Base-by-base conservation (phyloP, 2,113 vertebrate species). In the Tursiops truncatus region DNA sequence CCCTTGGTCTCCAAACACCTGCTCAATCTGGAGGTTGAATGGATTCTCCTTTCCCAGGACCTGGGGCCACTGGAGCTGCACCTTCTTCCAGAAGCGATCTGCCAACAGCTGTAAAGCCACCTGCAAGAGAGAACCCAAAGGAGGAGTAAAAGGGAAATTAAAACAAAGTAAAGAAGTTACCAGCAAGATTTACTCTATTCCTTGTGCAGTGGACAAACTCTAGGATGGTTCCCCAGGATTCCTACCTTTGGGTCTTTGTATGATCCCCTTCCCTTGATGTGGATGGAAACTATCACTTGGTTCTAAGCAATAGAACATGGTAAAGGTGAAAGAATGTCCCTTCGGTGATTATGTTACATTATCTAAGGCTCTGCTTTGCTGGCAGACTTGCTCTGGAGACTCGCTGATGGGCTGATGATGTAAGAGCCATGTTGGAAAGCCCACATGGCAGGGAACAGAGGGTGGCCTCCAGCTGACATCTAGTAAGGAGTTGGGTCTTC, bases 41-140 rank as follows among this genome's bases (percentile, higher is more conserved):
- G 98, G 98, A 79, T 99, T 99, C 95, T 98, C 98, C 94, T 98
- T 98, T 68, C 99, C 99, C 11, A 99, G 98, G 77, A 98, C 68
- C 0, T 98, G 95, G 63, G 99, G 99, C 98, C 98, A 98, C 28
- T 97, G 97, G 0, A 2, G 96, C 9, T 97, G 82, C 0, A 56
- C 83, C 95, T 98, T 98, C 89, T 98, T 84, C 99, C 99, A 99
- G 86, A 98, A 93, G 25, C 67, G 10, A 7, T 97, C 95, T 50
- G 99, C 98, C 50, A 96, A 88, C 7, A 99, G 90, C 62, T 97
- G 98, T 4, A 76, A 98, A 81, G 98, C 98, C 41, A 98, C 91
- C 99, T 99, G 98, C 58, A 89, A 97, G 96, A 81, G 13, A 96
- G 15, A 74, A 89, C 18, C 53, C n/a, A 63, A 62, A 65, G 33